phyloP scores from a whole-genome alignment of 2,888 invertebrate species.

The Pachliopta kotzebuea region DNA sequence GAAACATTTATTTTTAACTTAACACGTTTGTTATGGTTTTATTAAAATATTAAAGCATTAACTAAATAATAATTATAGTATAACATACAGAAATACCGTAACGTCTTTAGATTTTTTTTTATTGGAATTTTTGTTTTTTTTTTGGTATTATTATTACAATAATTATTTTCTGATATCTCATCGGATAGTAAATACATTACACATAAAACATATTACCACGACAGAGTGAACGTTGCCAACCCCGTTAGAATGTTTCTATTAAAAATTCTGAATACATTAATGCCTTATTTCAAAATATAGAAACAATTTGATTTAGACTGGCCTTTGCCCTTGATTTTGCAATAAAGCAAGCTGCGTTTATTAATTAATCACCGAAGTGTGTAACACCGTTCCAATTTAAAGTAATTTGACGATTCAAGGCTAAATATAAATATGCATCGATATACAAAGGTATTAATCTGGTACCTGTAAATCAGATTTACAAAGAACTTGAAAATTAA shows the following conservation, averaged over 20 bases:
- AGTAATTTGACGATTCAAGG: constrained; percentile 17
- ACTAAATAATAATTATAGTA: no score
- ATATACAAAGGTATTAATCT: background rate
- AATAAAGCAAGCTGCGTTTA: constrained; percentile 23
- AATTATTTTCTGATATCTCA: no score
- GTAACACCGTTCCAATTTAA: constrained; percentile 26
- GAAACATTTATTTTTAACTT: background rate
- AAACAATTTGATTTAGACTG: background rate
- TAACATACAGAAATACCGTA: no score
- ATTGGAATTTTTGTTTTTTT: no score
- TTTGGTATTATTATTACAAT: no score
- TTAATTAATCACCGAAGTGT: constrained; percentile 24
- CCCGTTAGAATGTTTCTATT: no score
- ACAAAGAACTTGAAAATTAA: background rate
- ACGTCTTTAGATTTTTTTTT: no score
- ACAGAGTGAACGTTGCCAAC: no score
- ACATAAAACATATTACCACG: no score
- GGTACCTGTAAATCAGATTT: background rate
- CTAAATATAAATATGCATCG: constrained; percentile 7
- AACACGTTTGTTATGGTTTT: background rate
- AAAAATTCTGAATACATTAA: background rate
- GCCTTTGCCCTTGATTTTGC: constrained; percentile 26
- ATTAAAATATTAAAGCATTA: background rate
- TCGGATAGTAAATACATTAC: no score
- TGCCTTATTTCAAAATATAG: constrained; percentile 5